Percentiles rank a stretch among this genome's conserved stretches.
Conservation (phyloP, 2,113 vertebrate species). For the Pardalotus punctatus region DNA sequence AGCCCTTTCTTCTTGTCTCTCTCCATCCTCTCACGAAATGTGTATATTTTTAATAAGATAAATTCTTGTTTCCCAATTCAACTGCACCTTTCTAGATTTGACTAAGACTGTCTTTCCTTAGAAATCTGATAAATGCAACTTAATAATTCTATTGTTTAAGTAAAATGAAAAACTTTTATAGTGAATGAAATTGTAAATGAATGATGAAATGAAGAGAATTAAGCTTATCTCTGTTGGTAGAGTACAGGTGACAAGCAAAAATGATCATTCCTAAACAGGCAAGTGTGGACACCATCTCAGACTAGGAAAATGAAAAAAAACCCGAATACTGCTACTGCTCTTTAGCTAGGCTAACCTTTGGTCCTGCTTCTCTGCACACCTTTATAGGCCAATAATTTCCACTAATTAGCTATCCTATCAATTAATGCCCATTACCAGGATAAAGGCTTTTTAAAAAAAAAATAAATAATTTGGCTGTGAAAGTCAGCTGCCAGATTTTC, state of each 20-base stretch:
- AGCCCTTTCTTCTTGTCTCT: neutral
- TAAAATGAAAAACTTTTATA: neutral
- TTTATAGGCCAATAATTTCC: constrained; percentile 3
- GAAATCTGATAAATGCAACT: neutral
- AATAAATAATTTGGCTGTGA: neutral
- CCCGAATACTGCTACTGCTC: accelerated
- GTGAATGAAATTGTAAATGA: neutral
- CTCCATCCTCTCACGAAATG: neutral
- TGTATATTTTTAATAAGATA: neutral
- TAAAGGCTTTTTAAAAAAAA: neutral
- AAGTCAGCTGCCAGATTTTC: neutral
- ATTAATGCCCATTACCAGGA: constrained; percentile 1
- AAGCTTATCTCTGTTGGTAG: neutral
- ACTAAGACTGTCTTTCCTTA: neutral
- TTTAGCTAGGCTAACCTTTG: neutral
- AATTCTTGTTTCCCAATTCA: neutral
- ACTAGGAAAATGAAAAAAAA: neutral
- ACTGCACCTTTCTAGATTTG: neutral
- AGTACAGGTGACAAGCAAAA: neutral
- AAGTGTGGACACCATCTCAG: neutral
- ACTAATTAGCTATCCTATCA: neutral
- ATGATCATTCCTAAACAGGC: neutral
- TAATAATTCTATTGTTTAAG: neutral
- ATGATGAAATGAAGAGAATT: neutral
- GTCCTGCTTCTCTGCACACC: neutral